Evolutionary conservation across 2,888 invertebrate genomes (phyloP), one percentile per base, ranked within the genome.

Genomic region (Thymelicus acteon): DNA sequence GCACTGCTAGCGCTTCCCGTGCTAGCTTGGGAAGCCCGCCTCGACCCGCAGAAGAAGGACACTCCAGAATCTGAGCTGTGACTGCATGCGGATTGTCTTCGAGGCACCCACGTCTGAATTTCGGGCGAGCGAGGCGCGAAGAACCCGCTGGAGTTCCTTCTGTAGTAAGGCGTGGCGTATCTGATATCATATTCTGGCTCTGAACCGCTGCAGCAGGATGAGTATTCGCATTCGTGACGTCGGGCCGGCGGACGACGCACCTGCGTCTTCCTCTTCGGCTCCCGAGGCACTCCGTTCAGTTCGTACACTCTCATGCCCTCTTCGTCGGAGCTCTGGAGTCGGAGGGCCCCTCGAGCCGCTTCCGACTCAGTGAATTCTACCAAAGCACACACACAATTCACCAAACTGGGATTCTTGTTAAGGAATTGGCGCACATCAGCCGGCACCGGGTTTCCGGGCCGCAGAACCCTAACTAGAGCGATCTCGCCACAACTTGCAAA

Each of bases 401-500:
- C 97, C 85, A 98, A 95, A 83, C 97, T 97, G 31, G 98, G 98
- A 84, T 98, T 97, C 85, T 98, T 98, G 83, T 97, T 97, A 80
- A 98, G 96, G 86, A 98, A 98, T 86, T 97, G 97, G 71, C 98
- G 95, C 31, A 98, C 97, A 89, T 98, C 98, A 5, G 97, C 97
- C 2, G 98, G 98, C 67, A 98, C 96, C 10, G 98, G 96, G 90
- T 97, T 97, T 52, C 98, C 98, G 0, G 98, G 98, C 67, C 97
- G 95, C 60, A 98, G 93, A 74, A 98, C 97, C 71, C 98, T 95
- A 67, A 99, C 97, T 49, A 98, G 91, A 3, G 97, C 97, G 58
- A 99, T 98, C 86, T 98, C 98, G 4, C 98, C 98, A 84, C 98
- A 98, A 67, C 95, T 94, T 12, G 96, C 96, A 90, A 99, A 98